Evolutionary conservation across 2,888 invertebrate genomes (phyloP), one percentile per base, ranked within the genome.

Genomic region (Apamea sordens): DNA sequence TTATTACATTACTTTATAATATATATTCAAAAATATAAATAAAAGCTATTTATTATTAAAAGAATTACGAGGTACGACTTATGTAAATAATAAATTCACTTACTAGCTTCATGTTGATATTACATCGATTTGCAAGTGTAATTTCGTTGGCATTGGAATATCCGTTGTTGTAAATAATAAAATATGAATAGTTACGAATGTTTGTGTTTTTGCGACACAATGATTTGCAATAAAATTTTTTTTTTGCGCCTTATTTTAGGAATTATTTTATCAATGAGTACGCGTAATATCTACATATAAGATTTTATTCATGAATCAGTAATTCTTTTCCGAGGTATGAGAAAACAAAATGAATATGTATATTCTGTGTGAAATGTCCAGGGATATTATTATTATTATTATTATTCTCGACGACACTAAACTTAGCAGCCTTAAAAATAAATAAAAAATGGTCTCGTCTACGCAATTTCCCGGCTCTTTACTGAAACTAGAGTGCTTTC

Each of bases 401-500:
- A n/a, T n/a, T n/a, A 36, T 24, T 56, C 6, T 50, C 21, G 21
- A 53, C 44, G 21, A 44, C 41, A 63, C 32, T 11, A 21, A 67
- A 50, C 13, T 56, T 73, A 36, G 28, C 28, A 70, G 41, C 21
- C 36, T 0, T 63, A 4, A 73, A 67, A 59, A 73, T 61, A 73
- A 75, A 77, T 28, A 67, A 76, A 24, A 28, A 79, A 82, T n/a
- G 73, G 70, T 75, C 79, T 67, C 65, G 47, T 82, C 86, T 80
- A 69, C 71, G 47, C 67, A 73, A 76, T 79, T 80, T 84, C 69
- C 70, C 69, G 56, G 36, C 79, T 84, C 71, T 77, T 77, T 80
- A 78, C 78, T 67, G 47, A 77, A 79, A 84, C 73, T 83, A 79
- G 81, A 83, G 79, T 79, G 73, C 80, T 87, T 88, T 84, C 82